Percentiles rank a stretch among this genome's conserved stretches.
Evolutionary conservation across 2,797 vertebrate species (phyloP).

Genomic region (Pagetopsis macropterus): DNA sequence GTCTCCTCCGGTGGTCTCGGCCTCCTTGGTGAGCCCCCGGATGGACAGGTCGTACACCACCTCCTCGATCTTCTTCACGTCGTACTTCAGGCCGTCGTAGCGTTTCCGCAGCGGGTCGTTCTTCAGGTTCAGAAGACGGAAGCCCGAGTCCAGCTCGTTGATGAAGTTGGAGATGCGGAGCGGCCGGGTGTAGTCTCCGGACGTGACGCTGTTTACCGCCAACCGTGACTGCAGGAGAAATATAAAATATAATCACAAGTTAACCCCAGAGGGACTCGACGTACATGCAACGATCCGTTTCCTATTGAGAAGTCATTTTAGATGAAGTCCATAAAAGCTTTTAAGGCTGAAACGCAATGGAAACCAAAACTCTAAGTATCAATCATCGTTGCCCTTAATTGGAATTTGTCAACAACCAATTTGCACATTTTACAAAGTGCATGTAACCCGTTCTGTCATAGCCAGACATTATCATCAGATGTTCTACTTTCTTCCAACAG

Average conservation of each 20-base stretch:
- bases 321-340: no score
- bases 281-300: not conserved
- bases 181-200: slow-evolving; percentile 93
- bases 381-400: no score
- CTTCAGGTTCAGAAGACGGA: slow-evolving; percentile 97
- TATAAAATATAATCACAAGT: not conserved
- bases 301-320: no score
- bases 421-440: no score
- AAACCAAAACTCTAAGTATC: no score
- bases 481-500: no score
- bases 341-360: no score
- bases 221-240: slow-evolving; percentile 86
- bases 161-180: slow-evolving; percentile 97
- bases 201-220: slow-evolving; percentile 97
- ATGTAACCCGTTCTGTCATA: no score
- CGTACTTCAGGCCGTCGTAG: slow-evolving; percentile 97
- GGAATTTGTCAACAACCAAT: no score
- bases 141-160: slow-evolving; percentile 97
- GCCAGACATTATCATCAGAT: no score
- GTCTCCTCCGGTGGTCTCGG: slow-evolving; percentile 59
- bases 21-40: slow-evolving; percentile 92
- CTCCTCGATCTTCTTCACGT: slow-evolving; percentile 99
- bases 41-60: slow-evolving; percentile 98
- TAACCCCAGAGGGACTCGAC: not conserved
- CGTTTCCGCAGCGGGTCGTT: slow-evolving; percentile 97